Base-by-base conservation (phyloP, 2,888 invertebrate genomes). In the Drosophila algonquin region DNA sequence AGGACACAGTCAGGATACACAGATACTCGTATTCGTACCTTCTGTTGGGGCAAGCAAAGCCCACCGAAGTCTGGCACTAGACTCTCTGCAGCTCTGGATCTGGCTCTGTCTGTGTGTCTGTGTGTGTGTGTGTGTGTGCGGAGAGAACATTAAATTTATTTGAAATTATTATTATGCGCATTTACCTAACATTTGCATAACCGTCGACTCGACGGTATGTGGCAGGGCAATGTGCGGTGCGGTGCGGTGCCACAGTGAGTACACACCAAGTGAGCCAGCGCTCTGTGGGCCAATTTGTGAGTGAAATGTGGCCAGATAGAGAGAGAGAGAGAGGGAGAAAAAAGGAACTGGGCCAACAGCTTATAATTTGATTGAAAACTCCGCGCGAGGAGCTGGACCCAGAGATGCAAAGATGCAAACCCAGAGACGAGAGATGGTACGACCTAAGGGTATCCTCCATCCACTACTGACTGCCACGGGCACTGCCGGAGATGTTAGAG, bases 121-220 rank as follows among this genome's bases (percentile, higher is more conserved):
- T 21, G 1, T 21, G 2, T 21, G 21, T 21, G 21, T 21, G 21
- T 21, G 21, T 21, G 21, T 47, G 24, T 67, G 56, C 48, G 67
- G 27, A 48, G 56, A 57, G 70, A 63, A 71, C 61, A 63, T 60
- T 50, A 57, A 63, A 76, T 76, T 76, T 76, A 74, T 77, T 71
- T 68, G 69, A 77, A 74, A 74, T 74, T 74, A 74, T 73, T 74
- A 74, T 74, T 74, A 74, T 74, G 74, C 74, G 75, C 74, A 74
- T 74, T 74, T 74, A 75, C 74, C 74, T 74, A 73, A 75, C 63
- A 74, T 74, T 74, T 74, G 74, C 74, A 74, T 74, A 74, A 74
- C 74, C 70, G 72, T 72, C 73, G 72, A 56, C 71, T 70, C 48
- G 9, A 14, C 63, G n/a, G 27, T 35, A 12, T 35, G 35, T 5